Percentiles rank a stretch among this genome's conserved stretches.
These are phyloP conservation scores for Parotia lawesii DNA, from an alignment of 2,113 vertebrate species.

Conservation along the genomic window DNA sequence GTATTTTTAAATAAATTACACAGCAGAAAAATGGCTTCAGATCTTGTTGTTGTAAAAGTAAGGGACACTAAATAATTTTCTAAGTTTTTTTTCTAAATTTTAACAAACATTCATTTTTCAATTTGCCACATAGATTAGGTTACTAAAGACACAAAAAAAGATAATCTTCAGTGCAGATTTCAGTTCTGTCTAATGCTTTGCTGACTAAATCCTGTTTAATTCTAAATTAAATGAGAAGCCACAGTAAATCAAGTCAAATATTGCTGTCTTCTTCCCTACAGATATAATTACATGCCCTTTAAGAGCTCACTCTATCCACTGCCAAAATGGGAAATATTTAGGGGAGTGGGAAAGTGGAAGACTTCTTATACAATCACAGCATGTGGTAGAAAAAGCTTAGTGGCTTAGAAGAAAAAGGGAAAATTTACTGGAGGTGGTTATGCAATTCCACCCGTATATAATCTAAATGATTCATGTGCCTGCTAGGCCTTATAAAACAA, in stretches of 20 bases:
- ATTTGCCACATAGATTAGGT: not conserved
- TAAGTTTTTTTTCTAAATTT: not conserved
- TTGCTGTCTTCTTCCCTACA: not conserved
- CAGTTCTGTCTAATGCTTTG: not conserved
- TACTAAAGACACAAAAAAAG: not conserved
- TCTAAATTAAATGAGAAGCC: not conserved
- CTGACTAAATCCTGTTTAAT: not conserved
- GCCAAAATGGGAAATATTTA: not conserved
- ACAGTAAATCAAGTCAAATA: not conserved
- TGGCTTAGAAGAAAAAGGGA: not conserved
- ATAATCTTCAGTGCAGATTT: not conserved
- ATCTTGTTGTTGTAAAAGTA: not conserved
- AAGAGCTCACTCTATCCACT: not conserved
- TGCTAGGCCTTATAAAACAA: not conserved
- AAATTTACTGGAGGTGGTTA: not conserved
- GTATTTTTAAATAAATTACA: not conserved
- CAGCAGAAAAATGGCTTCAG: not conserved
- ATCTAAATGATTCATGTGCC: constrained; percentile 1
- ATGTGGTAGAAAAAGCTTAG: not conserved
- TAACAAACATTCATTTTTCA: not conserved
- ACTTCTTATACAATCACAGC: not conserved
- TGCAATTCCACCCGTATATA: not conserved
- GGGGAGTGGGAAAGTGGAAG: not conserved
- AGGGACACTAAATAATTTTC: not conserved
- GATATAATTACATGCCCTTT: not conserved